Percentiles rank a stretch among this genome's conserved stretches.
Conservation (phyloP, 2,797 vertebrate species). For the Hydrophis major region DNA sequence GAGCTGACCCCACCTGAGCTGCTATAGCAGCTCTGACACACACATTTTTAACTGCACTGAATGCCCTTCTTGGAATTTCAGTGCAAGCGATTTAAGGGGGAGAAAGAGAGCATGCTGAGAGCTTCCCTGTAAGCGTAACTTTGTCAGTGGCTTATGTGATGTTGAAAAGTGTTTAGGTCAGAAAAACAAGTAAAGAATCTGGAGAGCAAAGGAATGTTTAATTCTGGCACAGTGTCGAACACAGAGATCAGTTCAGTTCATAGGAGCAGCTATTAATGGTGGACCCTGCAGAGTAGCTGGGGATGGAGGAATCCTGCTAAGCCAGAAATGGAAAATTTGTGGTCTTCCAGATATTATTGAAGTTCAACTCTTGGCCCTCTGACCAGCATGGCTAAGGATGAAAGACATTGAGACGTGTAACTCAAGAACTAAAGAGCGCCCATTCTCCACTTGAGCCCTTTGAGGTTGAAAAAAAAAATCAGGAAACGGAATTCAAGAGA, state of each 20-base stretch:
- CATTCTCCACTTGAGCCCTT: not conserved
- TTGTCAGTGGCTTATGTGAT: not conserved
- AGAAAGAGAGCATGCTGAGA: not conserved
- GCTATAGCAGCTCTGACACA: not conserved
- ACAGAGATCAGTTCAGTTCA: not conserved
- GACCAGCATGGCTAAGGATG: not conserved
- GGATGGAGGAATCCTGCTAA: not conserved
- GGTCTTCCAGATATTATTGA: not conserved
- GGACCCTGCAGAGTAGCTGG: not conserved
- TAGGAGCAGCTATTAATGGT: not conserved
- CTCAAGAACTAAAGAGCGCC: not conserved
- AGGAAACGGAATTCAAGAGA: not conserved
- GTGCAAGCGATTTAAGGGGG: not conserved
- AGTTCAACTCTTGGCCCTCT: not conserved
- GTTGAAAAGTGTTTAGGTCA: not conserved
- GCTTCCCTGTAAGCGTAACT: not conserved
- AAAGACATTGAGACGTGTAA: not conserved
- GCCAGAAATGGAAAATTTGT: not conserved
- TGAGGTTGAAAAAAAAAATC: not conserved
- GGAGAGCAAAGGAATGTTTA: not conserved
- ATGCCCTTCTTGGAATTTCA: not conserved
- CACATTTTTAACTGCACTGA: not conserved
- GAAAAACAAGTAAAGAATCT: not conserved
- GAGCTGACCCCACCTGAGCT: not conserved
- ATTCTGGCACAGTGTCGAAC: not conserved